Evolutionary conservation across 2,113 vertebrate genomes (phyloP).

Genomic region (Caretta caretta): DNA sequence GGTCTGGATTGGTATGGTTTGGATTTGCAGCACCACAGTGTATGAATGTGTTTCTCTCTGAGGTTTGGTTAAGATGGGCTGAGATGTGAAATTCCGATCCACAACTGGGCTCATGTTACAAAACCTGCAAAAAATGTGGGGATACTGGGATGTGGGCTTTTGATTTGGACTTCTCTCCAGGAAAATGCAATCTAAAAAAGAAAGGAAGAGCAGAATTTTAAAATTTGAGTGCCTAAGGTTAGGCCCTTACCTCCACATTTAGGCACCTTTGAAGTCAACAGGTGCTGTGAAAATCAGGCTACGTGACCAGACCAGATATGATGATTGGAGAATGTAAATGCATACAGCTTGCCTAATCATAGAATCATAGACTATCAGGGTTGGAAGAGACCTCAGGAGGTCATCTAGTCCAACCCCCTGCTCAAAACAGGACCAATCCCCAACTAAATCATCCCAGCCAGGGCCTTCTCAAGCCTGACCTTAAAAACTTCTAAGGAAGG

Average conservation of each 20-base stretch:
- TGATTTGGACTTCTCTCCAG: neutral
- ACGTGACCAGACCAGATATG: rapidly evolving
- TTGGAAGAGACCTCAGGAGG: too few species aligned
- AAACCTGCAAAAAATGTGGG: neutral
- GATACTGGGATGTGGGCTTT: neutral
- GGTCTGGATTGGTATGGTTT: neutral
- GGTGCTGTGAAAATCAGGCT: neutral
- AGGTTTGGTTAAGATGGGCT: neutral
- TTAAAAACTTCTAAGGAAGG: too few species aligned
- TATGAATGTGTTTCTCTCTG: neutral
- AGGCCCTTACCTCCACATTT: neutral
- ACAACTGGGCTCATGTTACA: neutral
- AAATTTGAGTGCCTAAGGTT: rapidly evolving
- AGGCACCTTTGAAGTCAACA: neutral
- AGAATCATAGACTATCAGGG: too few species aligned
- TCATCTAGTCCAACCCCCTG: too few species aligned
- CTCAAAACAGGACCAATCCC: too few species aligned
- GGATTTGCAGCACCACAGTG: neutral
- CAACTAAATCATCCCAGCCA: too few species aligned
- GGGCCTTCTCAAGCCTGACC: too few species aligned
- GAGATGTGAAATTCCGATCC: neutral
- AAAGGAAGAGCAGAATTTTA: neutral
- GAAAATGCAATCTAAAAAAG: neutral
- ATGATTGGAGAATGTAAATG: neutral
- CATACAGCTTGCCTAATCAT: rapidly evolving